These are phyloP conservation scores for Chrysocyon brachyurus DNA, from an alignment of 2,797 vertebrate species.

Conservation along the genomic window DNA sequence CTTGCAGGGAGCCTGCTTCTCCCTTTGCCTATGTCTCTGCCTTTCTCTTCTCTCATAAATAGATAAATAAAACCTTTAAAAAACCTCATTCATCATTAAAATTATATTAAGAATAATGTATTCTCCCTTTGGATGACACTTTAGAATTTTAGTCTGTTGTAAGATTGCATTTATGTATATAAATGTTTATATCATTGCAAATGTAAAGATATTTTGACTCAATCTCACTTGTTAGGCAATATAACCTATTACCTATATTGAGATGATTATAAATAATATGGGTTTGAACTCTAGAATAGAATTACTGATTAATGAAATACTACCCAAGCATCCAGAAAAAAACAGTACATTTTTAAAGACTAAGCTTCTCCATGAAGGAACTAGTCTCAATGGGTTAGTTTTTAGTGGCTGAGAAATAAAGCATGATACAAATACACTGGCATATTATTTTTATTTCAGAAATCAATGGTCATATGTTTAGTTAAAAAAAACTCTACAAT, in stretches of 20 bases:
- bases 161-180: not conserved
- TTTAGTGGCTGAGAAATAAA: conserved; percentile 32
- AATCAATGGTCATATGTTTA: not conserved
- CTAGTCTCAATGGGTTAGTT: not conserved
- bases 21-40: too few species aligned
- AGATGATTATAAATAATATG: not conserved
- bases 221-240: conserved; percentile 9
- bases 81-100: conserved; percentile 8
- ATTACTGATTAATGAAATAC: conserved; percentile 19
- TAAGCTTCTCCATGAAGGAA: conserved; percentile 4
- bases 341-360: not conserved
- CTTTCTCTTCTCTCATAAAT: too few species aligned
- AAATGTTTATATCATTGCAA: conserved; percentile 26
- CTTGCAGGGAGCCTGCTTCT: too few species aligned
- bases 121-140: conserved; percentile 28
- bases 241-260: not conserved
- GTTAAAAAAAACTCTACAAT: not conserved
- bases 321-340: not conserved
- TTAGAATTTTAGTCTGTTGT: conserved; percentile 8
- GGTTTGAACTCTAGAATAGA: not conserved
- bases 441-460: conserved; percentile 11
- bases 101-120: conserved; percentile 1
- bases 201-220: not conserved
- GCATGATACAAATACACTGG: not conserved
- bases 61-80: too few species aligned